phyloP scores from a whole-genome alignment of 2,797 vertebrate species.

The Florisuga fusca region DNA sequence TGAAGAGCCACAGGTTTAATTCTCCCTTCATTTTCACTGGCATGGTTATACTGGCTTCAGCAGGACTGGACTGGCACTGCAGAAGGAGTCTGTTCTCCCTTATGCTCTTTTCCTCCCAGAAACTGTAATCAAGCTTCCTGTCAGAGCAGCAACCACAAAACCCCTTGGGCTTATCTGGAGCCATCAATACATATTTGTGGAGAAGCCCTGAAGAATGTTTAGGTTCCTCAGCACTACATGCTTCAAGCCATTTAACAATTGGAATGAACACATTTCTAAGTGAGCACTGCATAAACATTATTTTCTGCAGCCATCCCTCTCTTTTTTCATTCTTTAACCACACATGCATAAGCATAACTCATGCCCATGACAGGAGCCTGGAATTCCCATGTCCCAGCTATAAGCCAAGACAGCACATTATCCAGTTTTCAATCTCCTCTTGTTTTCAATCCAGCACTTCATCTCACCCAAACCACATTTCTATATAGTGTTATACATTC shows the following conservation, averaged over 20 bases:
- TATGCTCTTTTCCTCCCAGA: not conserved
- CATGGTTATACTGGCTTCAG: not conserved
- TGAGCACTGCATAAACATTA: not conserved
- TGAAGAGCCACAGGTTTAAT: not conserved
- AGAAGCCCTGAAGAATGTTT: not conserved
- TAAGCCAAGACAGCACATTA: not conserved
- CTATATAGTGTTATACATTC: not conserved
- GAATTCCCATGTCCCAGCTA: not conserved
- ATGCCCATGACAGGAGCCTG: slow-evolving; percentile 22
- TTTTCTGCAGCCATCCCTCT: slow-evolving; percentile 21
- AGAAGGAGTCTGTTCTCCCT: not conserved
- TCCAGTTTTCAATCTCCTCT: slow-evolving; percentile 13
- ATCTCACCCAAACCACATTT: not conserved
- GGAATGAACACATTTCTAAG: not conserved
- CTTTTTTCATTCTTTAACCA: slow-evolving; percentile 49
- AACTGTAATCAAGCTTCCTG: not conserved
- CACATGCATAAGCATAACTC: slow-evolving; percentile 18
- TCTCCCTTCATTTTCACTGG: not conserved
- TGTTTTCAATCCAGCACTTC: slow-evolving; percentile 20
- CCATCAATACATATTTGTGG: not conserved
- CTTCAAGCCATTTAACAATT: not conserved
- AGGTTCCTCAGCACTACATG: not conserved
- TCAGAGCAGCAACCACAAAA: not conserved
- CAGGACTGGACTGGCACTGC: not conserved
- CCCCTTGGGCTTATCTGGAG: not conserved